Evolutionary conservation across 2,888 invertebrate species (phyloP).

Genomic region (Seira ritae): DNA sequence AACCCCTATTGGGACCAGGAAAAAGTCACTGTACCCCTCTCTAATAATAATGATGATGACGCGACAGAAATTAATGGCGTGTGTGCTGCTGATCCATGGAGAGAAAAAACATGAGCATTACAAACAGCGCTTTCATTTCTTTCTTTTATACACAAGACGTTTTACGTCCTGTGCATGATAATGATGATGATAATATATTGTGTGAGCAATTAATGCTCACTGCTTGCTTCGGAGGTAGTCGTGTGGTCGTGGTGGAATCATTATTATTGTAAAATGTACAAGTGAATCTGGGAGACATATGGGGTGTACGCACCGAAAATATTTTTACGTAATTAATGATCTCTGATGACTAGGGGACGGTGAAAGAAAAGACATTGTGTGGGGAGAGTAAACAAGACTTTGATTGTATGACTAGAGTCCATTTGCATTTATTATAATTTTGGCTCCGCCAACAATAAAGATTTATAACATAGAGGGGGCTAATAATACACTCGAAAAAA

Average conservation of each 20-base stretch:
- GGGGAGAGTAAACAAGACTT: constrained; percentile 5
- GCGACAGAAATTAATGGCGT: constrained; percentile 59
- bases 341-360: not conserved
- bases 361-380: not conserved
- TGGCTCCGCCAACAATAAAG: not conserved
- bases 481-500: not conserved
- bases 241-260: no score
- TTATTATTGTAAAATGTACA: not conserved
- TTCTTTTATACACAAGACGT: not conserved
- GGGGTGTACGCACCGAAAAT: constrained; percentile 5
- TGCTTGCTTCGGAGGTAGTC: no score
- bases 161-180: not conserved
- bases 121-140: not conserved
- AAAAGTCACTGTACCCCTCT: constrained; percentile 3
- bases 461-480: not conserved
- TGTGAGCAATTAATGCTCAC: constrained; percentile 4
- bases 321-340: not conserved
- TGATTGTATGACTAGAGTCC: constrained; percentile 10
- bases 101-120: not conserved
- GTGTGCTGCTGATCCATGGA: constrained; percentile 36
- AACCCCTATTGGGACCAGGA: not conserved
- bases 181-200: constrained; percentile 8
- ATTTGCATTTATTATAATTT: not conserved
- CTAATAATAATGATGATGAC: constrained; percentile 12
- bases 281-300: constrained; percentile 1